Evolutionary conservation across 2,888 invertebrate genomes (phyloP).

Genomic region (Dione juno): DNA sequence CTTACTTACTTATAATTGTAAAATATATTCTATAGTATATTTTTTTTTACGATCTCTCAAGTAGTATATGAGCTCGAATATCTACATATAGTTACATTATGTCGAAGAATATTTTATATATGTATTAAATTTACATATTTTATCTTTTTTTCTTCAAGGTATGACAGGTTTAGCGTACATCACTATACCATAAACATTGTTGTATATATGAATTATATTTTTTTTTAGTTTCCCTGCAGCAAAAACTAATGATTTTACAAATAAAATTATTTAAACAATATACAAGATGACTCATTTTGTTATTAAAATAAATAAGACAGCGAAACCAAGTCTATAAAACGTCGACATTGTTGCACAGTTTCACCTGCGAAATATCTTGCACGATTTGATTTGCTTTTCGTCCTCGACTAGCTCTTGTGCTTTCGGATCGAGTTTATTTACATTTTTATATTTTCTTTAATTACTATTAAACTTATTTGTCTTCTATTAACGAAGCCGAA

Average conservation of each 20-base stretch:
- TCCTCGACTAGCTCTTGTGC: constrained; percentile 58
- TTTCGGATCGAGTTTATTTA: constrained; percentile 49
- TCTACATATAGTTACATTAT: no score
- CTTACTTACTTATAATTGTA: neutral
- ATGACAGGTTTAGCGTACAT: neutral
- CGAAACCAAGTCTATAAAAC: constrained; percentile 45
- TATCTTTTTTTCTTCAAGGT: neutral
- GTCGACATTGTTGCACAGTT: constrained; percentile 64
- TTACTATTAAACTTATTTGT: constrained; percentile 29
- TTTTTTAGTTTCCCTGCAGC: neutral
- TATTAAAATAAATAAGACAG: constrained; percentile 37
- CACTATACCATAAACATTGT: neutral
- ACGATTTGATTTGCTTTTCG: constrained; percentile 66
- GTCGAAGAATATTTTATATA: no score
- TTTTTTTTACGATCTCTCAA: neutral
- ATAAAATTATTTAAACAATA: constrained; percentile 7
- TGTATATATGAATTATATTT: neutral
- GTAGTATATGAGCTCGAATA: no score
- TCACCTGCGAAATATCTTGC: constrained; percentile 68
- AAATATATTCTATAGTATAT: neutral
- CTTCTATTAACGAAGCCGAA: neutral
- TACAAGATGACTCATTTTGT: constrained; percentile 30
- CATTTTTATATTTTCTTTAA: constrained; percentile 42
- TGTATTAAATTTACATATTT: no score
- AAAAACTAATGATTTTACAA: neutral